Conservation (phyloP, 2,888 invertebrate species). For the Tanytarsus gracilentus region DNA sequence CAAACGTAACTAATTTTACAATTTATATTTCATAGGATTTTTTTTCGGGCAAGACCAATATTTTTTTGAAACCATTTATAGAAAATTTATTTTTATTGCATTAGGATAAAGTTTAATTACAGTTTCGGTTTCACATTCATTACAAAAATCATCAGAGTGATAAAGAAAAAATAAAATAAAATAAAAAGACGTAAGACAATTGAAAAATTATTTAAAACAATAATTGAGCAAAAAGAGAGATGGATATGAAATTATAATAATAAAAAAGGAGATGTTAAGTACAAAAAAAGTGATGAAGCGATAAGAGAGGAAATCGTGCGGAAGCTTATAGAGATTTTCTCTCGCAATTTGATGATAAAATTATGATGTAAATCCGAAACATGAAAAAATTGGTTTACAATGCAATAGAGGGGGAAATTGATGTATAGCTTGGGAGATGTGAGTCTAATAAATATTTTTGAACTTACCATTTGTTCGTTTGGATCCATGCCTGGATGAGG, state of each 20-base stretch:
- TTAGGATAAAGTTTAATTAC: constrained; percentile 5
- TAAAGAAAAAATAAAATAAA: constrained; percentile 9
- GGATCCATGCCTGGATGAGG: constrained; percentile 48
- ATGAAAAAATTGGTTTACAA: not conserved
- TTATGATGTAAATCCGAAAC: constrained; percentile 12
- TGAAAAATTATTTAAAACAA: constrained; percentile 4
- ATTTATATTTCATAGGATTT: constrained; percentile 4
- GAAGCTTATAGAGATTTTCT: not conserved
- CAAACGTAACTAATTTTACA: constrained; percentile 66
- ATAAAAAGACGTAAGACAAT: constrained; percentile 17
- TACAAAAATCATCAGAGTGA: constrained; percentile 13
- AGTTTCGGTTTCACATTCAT: constrained; percentile 17
- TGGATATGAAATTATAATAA: not conserved
- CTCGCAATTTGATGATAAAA: not conserved
- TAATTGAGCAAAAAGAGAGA: constrained; percentile 1
- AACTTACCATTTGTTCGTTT: constrained; percentile 79
- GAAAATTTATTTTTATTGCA: not conserved
- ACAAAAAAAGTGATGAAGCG: not conserved
- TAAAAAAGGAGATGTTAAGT: not conserved
- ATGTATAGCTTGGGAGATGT: no score
- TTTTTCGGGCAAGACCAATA: not conserved
- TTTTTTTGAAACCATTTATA: not conserved
- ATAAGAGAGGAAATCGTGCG: constrained; percentile 3
- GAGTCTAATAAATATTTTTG: no score
- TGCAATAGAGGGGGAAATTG: no score